Conservation (phyloP, 1,140 invertebrate genomes). For the Neuroterus valhalla region DNA sequence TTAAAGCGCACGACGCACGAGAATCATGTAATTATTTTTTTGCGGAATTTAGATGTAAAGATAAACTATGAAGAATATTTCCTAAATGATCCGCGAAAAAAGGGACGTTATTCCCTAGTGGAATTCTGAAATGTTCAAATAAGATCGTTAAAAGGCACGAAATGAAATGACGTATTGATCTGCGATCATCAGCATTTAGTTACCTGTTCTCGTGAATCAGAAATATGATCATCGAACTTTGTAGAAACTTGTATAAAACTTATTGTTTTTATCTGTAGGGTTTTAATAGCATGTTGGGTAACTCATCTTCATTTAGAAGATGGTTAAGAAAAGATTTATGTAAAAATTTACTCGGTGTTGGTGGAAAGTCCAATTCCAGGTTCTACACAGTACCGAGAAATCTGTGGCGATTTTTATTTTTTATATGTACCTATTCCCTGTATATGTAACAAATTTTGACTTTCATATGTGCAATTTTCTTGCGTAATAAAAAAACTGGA, state of each 20-base stretch:
- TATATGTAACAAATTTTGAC: conserved; percentile 21
- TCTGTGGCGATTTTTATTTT: conserved; percentile 22
- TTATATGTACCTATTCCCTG: conserved; percentile 22
- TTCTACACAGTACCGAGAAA: conserved; percentile 8
- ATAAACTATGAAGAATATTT: background rate
- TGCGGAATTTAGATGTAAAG: background rate
- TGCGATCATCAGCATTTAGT: background rate
- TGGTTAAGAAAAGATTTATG: conserved; percentile 18
- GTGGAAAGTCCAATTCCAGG: conserved; percentile 20
- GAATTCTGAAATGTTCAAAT: conserved; percentile 1
- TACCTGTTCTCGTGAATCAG: background rate
- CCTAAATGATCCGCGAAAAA: background rate
- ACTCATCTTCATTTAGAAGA: conserved; percentile 12
- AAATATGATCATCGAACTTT: conserved; percentile 15
- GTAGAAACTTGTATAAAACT: conserved; percentile 26
- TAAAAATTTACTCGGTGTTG: conserved; percentile 27
- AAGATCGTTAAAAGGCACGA: background rate
- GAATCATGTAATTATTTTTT: conserved; percentile 13
- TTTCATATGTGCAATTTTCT: conserved; percentile 17
- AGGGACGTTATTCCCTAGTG: background rate
- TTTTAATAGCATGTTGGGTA: conserved; percentile 1
- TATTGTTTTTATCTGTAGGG: conserved; percentile 7
- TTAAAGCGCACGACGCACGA: conserved; percentile 1
- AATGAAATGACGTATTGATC: background rate
- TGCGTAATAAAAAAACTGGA: conserved; percentile 6